Conservation (phyloP, 2,888 invertebrate species). For the Conus canariensis region DNA sequence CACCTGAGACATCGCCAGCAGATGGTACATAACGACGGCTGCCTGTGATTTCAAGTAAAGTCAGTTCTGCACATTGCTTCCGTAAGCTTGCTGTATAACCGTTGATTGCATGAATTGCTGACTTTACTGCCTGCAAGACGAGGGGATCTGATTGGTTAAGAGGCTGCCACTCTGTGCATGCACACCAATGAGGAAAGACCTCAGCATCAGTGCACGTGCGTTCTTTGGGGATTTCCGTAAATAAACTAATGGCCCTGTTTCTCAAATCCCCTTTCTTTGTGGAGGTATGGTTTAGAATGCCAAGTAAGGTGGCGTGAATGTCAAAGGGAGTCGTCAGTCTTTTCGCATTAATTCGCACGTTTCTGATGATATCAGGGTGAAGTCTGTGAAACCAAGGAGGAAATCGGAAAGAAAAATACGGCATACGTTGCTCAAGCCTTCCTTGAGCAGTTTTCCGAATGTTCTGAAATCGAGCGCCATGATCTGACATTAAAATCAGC, state of each 20-base stretch:
- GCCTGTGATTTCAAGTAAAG: slow-evolving; percentile 84
- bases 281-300: slow-evolving; percentile 82
- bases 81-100: slow-evolving; percentile 83
- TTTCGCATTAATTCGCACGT: slow-evolving; percentile 83
- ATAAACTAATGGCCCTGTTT: slow-evolving; percentile 73
- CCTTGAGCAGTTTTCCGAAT: slow-evolving; percentile 93
- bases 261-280: slow-evolving; percentile 45
- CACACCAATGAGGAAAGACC: slow-evolving; percentile 97
- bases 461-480: slow-evolving; percentile 89
- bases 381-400: slow-evolving; percentile 85
- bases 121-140: slow-evolving; percentile 81
- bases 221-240: slow-evolving; percentile 81
- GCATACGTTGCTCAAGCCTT: slow-evolving; percentile 93
- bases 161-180: slow-evolving; percentile 91
- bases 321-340: slow-evolving; percentile 93
- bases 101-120: slow-evolving; percentile 79
- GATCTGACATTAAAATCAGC: slow-evolving; percentile 94
- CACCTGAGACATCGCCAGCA: background rate
- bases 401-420: slow-evolving; percentile 89
- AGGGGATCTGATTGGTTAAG: slow-evolving; percentile 81
- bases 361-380: slow-evolving; percentile 83
- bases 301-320: slow-evolving; percentile 88
- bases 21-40: slow-evolving; percentile 82
- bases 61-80: slow-evolving; percentile 70
- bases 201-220: slow-evolving; percentile 92